Evolutionary conservation across 1,140 invertebrate species (phyloP), one percentile per base, ranked within the genome.

Genomic region (Psilanteris sp.): DNA sequence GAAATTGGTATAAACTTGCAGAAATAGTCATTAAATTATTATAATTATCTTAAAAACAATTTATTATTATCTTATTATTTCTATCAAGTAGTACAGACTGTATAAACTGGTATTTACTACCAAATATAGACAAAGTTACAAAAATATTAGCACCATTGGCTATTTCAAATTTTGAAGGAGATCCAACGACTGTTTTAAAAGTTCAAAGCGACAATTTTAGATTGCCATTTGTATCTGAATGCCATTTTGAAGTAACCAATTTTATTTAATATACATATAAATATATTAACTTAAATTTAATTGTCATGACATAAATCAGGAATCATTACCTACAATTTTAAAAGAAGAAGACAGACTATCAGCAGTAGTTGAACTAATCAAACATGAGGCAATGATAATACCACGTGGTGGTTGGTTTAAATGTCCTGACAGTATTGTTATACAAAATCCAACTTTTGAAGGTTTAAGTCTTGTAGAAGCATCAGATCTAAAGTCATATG

Each of bases 311-410:
- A n/a, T n/a, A 36, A 36, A 4, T 16, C 4, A 88, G 83, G 79
- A 68, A 20, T 32, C 57, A 1, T 67, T 81, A 5, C 70, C 79
- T 4, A 79, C 72, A 46, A 86, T 90, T 54, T 81, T 95, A 15
- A 94, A 94, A 82, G 94, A 96, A 83, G 94, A 95, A 81, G 91
- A 92, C 66, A 90, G 93, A n/a, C 78, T 95, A 7, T 87, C 93
- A 0, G 92, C 92, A 3, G 91, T 91, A 0, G 89, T 95, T 5
- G 88, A 91, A 41, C 89, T 91, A 3, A 94, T 95, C 20, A 92
- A 89, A 54, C 89, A 92, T 9, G 93, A 95, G 77, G 90, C 91
- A 0, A 90, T 90, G 46, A 85, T 94, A 8, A 90, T 93, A 43
- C 94, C 94, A 4, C 89, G 94, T 27, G 94, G 94, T 1, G 92